Percentiles rank a stretch among this genome's conserved stretches.
Evolutionary conservation across 2,113 vertebrate genomes (phyloP).

Genomic region (Archilochus colubris): DNA sequence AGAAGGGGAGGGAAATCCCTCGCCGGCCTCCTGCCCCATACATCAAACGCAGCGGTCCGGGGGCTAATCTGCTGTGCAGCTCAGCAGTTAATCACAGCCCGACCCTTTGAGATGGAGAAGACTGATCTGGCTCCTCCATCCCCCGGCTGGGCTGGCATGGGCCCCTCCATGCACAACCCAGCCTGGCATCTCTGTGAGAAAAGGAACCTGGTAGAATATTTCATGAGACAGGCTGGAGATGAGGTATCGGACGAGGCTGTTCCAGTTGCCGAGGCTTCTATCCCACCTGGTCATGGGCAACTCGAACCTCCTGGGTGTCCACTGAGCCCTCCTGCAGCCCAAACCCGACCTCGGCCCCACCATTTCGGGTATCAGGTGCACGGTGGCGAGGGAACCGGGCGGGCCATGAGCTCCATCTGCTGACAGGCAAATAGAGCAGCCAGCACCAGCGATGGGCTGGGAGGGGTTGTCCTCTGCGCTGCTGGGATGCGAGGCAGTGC

Average conservation of each 20-base stretch:
- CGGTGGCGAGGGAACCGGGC: background rate
- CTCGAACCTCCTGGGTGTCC: background rate
- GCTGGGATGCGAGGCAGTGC: background rate
- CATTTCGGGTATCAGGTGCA: background rate
- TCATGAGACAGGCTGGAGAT: accelerated
- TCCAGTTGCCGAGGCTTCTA: background rate
- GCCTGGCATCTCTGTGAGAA: background rate
- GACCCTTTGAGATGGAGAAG: background rate
- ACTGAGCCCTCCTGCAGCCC: background rate
- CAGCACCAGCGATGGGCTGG: background rate
- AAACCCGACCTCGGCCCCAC: background rate
- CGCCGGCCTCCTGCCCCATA: slow-evolving; percentile 42
- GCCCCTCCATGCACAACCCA: background rate
- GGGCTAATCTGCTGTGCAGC: background rate
- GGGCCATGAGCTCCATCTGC: slow-evolving; percentile 8
- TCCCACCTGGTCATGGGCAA: accelerated
- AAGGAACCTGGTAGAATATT: accelerated
- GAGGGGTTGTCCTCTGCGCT: background rate
- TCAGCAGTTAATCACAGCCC: background rate
- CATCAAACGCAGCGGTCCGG: slow-evolving; percentile 46
- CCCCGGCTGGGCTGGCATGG: accelerated
- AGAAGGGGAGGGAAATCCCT: slow-evolving; percentile 65
- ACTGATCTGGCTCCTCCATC: background rate
- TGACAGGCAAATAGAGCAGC: background rate
- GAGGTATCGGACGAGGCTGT: accelerated